phyloP scores from a whole-genome alignment of 1,140 invertebrate genomes.

The Zaprionus vittiger region DNA sequence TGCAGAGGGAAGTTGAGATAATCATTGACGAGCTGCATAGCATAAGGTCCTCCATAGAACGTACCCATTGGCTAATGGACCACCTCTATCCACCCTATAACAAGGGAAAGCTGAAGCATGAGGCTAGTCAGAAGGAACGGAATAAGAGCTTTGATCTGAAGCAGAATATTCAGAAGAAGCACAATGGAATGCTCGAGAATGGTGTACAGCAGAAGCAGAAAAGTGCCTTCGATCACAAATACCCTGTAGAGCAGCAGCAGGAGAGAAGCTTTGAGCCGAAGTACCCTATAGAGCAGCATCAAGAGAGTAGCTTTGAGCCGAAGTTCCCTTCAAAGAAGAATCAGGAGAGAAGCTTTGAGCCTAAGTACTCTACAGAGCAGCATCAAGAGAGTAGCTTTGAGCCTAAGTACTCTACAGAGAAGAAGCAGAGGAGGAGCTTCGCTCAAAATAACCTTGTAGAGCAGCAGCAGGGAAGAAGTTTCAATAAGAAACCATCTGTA shows the following conservation, averaged over 20 bases:
- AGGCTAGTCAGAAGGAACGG: background rate
- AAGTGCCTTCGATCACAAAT: no score
- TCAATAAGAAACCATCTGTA: no score
- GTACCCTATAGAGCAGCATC: no score
- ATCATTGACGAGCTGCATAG: slow-evolving; percentile 1
- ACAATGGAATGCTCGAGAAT: no score
- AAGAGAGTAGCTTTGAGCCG: background rate
- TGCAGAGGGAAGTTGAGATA: background rate
- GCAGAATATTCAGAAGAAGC: no score
- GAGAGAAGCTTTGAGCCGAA: background rate
- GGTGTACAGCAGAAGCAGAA: no score
- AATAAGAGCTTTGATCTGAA: background rate
- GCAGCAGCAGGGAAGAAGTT: no score
- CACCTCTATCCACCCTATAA: background rate
- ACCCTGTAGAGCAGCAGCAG: no score
- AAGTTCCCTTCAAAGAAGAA: background rate
- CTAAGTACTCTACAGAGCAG: background rate
- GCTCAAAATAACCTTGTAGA: background rate
- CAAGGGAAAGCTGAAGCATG: background rate
- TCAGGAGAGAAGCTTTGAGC: background rate
- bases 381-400: no score
- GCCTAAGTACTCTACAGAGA: background rate
- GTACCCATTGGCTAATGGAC: slow-evolving; percentile 10
- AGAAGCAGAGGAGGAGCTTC: background rate
- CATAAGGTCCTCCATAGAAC: background rate